Conservation (phyloP, 2,113 vertebrate species). For the Daubentonia madagascariensis region DNA sequence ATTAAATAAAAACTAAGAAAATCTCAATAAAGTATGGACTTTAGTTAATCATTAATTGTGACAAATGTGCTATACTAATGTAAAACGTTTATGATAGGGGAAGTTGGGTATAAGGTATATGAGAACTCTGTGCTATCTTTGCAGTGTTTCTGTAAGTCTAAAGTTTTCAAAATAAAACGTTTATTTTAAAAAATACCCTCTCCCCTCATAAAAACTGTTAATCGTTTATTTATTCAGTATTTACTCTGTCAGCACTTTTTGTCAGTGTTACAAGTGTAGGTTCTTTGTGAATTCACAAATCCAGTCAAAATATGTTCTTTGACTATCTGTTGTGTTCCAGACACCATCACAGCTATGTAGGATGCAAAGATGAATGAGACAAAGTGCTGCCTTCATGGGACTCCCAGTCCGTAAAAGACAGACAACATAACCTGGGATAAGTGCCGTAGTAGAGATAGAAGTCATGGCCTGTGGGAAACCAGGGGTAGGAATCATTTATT, state of each 20-base stretch:
- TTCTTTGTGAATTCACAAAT: background rate
- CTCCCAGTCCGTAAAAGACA: background rate
- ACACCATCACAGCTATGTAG: background rate
- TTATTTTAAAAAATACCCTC: background rate
- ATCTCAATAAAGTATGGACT: background rate
- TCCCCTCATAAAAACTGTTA: background rate
- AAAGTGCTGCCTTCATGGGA: background rate
- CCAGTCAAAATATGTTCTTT: background rate
- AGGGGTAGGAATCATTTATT: background rate
- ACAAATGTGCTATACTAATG: background rate
- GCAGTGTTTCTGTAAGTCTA: background rate
- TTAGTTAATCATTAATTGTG: background rate
- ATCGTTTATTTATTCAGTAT: background rate
- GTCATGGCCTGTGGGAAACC: background rate
- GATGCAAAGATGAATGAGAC: background rate
- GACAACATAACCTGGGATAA: fast-evolving
- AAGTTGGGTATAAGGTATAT: background rate
- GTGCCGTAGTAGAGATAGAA: background rate
- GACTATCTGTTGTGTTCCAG: background rate
- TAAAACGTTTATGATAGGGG: background rate
- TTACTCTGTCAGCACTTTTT: background rate
- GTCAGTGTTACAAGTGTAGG: background rate
- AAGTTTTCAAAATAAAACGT: background rate
- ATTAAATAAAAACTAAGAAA: background rate
- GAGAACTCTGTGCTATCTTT: background rate